Evolutionary conservation across 2,797 vertebrate species (phyloP).

Genomic region (Benthosema pterotum): DNA sequence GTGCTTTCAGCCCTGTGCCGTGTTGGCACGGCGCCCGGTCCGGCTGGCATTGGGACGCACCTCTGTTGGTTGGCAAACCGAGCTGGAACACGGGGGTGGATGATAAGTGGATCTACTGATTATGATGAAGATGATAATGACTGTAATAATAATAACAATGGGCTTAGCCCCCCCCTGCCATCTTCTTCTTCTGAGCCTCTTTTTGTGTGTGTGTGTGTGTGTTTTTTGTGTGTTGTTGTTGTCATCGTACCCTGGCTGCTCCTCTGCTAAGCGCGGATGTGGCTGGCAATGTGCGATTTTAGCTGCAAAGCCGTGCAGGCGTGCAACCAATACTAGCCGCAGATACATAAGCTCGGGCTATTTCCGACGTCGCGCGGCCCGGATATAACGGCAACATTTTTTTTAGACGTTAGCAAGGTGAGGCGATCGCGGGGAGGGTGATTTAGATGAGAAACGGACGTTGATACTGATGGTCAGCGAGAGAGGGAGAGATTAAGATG

Average conservation of each 20-base stretch:
- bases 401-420: no score
- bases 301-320: no score
- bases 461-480: conserved; percentile 19
- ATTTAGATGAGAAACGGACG: conserved; percentile 26
- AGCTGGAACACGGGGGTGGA: conserved; percentile 62
- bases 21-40: conserved; percentile 65
- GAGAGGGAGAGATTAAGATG: conserved; percentile 31
- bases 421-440: background rate
- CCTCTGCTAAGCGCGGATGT: background rate
- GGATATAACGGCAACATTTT: no score
- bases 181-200: conserved; percentile 52
- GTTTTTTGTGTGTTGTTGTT: no score
- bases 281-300: background rate
- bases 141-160: conserved; percentile 68
- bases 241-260: no score
- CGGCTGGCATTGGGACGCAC: conserved; percentile 54
- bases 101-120: conserved; percentile 66
- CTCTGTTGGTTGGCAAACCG: conserved; percentile 52
- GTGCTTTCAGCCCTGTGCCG: conserved; percentile 50
- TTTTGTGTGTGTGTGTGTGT: conserved; percentile 35
- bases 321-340: background rate
- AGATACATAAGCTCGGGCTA: no score
- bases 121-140: conserved; percentile 74
- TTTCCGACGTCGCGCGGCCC: no score
- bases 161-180: conserved; percentile 38